Conservation (phyloP, 2,113 vertebrate species). For the Myodes glareolus region DNA sequence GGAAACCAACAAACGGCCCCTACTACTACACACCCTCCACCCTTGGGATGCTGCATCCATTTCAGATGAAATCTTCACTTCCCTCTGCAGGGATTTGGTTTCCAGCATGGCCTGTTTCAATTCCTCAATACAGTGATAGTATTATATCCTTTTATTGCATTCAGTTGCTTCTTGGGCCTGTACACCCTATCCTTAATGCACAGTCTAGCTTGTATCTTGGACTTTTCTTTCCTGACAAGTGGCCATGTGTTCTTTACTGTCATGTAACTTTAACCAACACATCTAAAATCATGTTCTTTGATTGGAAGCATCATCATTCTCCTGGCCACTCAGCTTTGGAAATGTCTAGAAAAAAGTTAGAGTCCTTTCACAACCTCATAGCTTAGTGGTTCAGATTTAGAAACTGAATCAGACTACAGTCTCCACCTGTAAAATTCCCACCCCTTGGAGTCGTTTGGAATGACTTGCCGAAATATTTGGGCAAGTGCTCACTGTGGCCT, state of each 20-base stretch:
- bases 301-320: neutral
- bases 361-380: neutral
- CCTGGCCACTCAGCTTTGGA: neutral
- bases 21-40: too few species aligned
- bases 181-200: neutral
- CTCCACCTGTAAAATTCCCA: neutral
- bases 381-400: neutral
- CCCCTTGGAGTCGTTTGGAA: neutral
- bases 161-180: neutral
- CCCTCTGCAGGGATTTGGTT: neutral
- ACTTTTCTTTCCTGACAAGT: neutral
- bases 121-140: neutral
- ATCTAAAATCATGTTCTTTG: neutral
- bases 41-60: neutral
- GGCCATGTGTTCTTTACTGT: neutral
- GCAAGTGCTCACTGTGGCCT: neutral
- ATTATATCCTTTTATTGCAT: neutral
- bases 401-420: neutral
- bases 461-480: neutral
- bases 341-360: neutral
- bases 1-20: too few species aligned
- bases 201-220: neutral
- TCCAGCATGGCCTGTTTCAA: neutral
- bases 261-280: neutral
- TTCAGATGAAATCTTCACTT: neutral